phyloP scores from a whole-genome alignment of 2,113 vertebrate genomes.

The Riparia riparia region DNA sequence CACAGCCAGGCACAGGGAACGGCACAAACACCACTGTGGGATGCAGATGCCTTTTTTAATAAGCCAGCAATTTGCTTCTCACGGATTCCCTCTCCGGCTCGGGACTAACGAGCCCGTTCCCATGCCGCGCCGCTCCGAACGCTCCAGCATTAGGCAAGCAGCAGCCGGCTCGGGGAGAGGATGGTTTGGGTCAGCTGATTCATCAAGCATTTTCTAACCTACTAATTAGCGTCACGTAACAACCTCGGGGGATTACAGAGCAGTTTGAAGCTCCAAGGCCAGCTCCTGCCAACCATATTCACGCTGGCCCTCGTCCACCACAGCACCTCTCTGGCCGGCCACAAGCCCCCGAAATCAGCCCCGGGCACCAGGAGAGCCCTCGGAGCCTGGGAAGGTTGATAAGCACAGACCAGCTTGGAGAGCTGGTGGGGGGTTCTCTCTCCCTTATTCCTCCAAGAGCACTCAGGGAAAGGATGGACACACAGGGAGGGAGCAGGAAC shows the following conservation, averaged over 20 bases:
- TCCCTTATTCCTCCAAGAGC: not conserved
- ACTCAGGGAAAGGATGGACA: not conserved
- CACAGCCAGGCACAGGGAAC: not conserved
- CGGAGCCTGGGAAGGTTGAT: rapidly evolving
- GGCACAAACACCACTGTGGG: not conserved
- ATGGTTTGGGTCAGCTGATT: slow-evolving; percentile 22
- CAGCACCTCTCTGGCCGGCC: not conserved
- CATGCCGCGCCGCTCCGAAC: not conserved
- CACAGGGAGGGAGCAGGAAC: not conserved
- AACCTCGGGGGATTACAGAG: not conserved
- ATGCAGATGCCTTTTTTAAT: not conserved
- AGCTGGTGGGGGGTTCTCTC: not conserved
- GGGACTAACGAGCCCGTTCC: slow-evolving; percentile 23
- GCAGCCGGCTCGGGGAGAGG: not conserved
- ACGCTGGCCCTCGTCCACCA: rapidly evolving
- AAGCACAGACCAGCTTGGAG: not conserved
- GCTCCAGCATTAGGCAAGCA: not conserved
- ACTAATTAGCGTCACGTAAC: not conserved
- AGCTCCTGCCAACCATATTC: not conserved
- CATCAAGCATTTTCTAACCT: slow-evolving; percentile 12
- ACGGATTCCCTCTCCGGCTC: not conserved
- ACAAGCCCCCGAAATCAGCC: rapidly evolving
- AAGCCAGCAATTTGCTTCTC: slow-evolving; percentile 53
- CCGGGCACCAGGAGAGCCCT: not conserved
- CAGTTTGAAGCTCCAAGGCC: not conserved